Conservation (phyloP, 2,797 vertebrate species). For the Microcaecilia unicolor region DNA sequence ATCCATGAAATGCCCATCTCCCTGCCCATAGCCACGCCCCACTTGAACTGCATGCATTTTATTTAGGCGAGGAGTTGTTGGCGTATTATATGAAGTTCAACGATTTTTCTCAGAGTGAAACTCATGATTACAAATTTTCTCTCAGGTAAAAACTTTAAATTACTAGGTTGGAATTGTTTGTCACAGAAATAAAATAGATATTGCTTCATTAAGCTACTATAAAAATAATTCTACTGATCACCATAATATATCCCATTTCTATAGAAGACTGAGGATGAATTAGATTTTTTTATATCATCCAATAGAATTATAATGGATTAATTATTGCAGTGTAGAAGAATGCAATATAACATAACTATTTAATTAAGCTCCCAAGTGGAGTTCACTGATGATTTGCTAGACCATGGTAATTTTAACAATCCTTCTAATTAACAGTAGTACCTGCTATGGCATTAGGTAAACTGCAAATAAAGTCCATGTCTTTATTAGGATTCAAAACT, state of each 20-base stretch:
- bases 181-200: conserved; percentile 25
- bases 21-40: no score
- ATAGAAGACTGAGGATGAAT: conserved; percentile 21
- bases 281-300: conserved; percentile 23
- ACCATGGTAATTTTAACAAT: conserved; percentile 11
- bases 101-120: no score
- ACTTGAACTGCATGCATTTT: no score
- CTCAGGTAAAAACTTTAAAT: no score
- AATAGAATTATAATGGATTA: conserved; percentile 30
- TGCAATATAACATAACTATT: conserved; percentile 4
- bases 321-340: conserved; percentile 26
- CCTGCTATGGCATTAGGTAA: conserved; percentile 16
- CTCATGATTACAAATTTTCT: no score
- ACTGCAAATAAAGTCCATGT: conserved; percentile 1
- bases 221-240: no score
- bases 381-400: conserved; percentile 18
- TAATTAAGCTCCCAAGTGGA: conserved; percentile 31
- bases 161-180: no score
- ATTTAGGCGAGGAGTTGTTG: no score
- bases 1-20: no score
- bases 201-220: not conserved
- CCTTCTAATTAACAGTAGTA: conserved; percentile 27
- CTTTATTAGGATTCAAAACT: conserved; percentile 2
- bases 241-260: conserved; percentile 22
- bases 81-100: no score